Evolutionary conservation across 2,888 invertebrate species (phyloP), one percentile per base, ranked within the genome.

Genomic region (Hydrotaea diabolus): DNA sequence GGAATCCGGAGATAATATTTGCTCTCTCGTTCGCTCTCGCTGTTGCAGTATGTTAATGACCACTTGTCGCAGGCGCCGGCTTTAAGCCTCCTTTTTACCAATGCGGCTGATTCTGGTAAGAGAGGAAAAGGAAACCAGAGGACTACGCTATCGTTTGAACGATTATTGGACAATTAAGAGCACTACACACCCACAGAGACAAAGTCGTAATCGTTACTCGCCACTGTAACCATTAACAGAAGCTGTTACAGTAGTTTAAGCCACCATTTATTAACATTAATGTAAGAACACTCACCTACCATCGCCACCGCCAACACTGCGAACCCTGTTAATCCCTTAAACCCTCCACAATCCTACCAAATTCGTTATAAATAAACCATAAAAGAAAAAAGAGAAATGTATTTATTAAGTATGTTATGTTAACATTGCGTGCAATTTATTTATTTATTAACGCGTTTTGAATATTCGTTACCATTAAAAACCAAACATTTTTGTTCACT

Each of bases 361-460:
- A 75, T 1, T 39, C 66, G 21, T 36, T 43, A 19, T 43, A 39
- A 62, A 59, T 83, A 64, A 66, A 77, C 31, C 66, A 55, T 66
- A 23, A 57, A 57, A 15, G 9, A 15, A 26, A 23, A 15, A 13
- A 26, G 17, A 23, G 43, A 19, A 69, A 43, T 46, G 21, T 43
- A 69, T 23, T 62, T 69, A 69, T 69, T 76, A 80, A 69, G 57
- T 82, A 80, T 85, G 85, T 85, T 85, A 85, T 85, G 85, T 85
- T 85, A 85, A 85, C 85, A 85, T 85, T 85, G 85, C 85, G 85
- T 85, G 85, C 85, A 85, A 85, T 85, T 85, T 82, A 85, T 80
- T 82, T 77, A 85, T 85, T 85, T 85, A 85, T 83, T 83, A 69
- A 85, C 66, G 79, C 66, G 31, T 66, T 75, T 80, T 80, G 53